Conservation (phyloP, 1,140 invertebrate species). For the Saxidomus purpurata region DNA sequence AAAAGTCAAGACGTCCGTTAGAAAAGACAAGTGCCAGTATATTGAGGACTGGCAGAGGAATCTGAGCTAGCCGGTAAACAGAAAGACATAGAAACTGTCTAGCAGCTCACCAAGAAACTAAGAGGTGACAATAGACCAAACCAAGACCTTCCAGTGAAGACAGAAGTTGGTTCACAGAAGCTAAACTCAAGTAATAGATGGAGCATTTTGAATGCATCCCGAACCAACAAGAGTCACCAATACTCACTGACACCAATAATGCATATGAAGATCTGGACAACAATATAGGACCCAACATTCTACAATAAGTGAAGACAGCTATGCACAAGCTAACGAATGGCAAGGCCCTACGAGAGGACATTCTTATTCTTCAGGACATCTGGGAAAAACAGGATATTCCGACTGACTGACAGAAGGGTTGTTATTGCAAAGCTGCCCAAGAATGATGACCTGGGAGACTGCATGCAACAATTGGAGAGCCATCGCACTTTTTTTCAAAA, state of each 20-base stretch:
- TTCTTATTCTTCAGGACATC: conserved; percentile 12
- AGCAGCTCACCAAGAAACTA: too few relatives aligned
- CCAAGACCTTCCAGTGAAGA: conserved; percentile 18
- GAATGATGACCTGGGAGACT: conserved; percentile 52
- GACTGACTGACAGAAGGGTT: conserved; percentile 44
- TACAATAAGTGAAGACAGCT: background rate
- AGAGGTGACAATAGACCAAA: conserved; percentile 13
- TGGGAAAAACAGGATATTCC: conserved; percentile 19
- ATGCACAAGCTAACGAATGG: conserved; percentile 49
- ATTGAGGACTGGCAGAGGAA: conserved; percentile 14
- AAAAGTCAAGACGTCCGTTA: background rate
- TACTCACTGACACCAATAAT: conserved; percentile 25
- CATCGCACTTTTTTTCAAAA: too few relatives aligned
- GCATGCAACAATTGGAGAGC: too few relatives aligned
- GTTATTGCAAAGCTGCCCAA: conserved; percentile 48
- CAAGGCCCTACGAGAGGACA: too few relatives aligned
- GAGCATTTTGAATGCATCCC: too few relatives aligned
- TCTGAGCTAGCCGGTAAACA: background rate
- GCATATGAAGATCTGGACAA: background rate
- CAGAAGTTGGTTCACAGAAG: background rate
- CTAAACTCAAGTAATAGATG: conserved; percentile 19
- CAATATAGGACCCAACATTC: background rate
- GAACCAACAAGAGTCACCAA: too few relatives aligned
- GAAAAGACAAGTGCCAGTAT: conserved; percentile 13
- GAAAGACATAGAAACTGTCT: background rate